phyloP scores from a whole-genome alignment of 2,888 invertebrate genomes.

The Eristalinus aeneus region DNA sequence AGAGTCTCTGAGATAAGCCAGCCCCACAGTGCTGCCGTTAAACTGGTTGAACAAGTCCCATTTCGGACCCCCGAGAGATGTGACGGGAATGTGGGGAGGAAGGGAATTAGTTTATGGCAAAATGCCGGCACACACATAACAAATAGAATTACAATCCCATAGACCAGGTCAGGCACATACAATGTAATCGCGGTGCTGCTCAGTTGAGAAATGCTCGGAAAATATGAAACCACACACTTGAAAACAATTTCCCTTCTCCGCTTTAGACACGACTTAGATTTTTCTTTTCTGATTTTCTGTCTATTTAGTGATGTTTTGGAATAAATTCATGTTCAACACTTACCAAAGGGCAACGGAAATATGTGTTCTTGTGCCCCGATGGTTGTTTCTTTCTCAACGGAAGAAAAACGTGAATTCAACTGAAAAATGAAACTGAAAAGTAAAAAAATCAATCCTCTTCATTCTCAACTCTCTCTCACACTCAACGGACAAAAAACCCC shows the following conservation, averaged over 20 bases:
- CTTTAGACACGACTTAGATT: neutral
- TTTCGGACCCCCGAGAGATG: neutral
- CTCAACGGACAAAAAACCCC: conserved; percentile 7
- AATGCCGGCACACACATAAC: conserved; percentile 31
- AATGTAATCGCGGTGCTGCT: neutral
- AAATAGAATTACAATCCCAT: conserved; percentile 16
- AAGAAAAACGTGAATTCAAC: neutral
- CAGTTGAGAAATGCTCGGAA: neutral
- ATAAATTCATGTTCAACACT: conserved; percentile 50
- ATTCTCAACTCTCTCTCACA: conserved; percentile 33
- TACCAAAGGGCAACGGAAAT: conserved; percentile 60
- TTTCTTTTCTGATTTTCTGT: neutral
- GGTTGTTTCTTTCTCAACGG: neutral
- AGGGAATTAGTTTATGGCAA: conserved; percentile 15
- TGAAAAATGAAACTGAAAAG: conserved; percentile 20
- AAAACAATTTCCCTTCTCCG: neutral
- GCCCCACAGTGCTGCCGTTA: conserved; percentile 11
- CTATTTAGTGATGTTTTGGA: neutral
- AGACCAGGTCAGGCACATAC: neutral
- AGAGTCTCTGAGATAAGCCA: conserved; percentile 34
- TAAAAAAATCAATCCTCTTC: conserved; percentile 24
- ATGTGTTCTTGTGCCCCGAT: conserved; percentile 55
- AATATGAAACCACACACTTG: neutral
- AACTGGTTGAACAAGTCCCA: conserved; percentile 39
- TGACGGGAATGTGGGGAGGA: neutral